Conservation (phyloP, 1,140 invertebrate species). For the Panulirus ornatus region DNA sequence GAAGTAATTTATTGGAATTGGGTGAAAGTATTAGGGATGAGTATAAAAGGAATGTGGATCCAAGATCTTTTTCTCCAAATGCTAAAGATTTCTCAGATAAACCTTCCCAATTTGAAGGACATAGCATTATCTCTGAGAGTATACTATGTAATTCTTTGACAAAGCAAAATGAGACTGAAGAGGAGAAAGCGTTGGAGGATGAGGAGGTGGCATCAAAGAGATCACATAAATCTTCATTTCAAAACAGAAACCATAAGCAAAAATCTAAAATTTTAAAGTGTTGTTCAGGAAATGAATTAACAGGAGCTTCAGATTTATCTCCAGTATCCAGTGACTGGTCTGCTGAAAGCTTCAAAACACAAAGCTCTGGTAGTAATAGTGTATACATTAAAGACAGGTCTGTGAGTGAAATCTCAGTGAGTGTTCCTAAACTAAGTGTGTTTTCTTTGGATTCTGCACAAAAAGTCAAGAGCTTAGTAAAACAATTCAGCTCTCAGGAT, state of each 20-base stretch:
- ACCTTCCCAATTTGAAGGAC: background rate
- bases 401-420: constrained; percentile 28
- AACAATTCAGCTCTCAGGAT: background rate
- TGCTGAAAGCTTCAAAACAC: background rate
- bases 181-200: background rate
- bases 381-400: constrained; percentile 35
- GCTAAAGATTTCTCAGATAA: too few species aligned
- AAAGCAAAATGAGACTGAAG: background rate
- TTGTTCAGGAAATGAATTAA: background rate
- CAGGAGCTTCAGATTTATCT: background rate
- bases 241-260: background rate
- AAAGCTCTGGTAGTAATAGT: background rate
- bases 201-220: background rate
- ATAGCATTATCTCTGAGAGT: background rate
- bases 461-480: constrained; percentile 18
- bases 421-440: constrained; percentile 22
- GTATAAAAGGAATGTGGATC: background rate
- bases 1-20: background rate
- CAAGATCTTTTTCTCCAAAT: background rate
- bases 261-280: background rate
- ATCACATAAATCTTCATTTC: background rate
- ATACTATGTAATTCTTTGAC: background rate
- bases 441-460: constrained; percentile 17
- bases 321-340: constrained; percentile 17
- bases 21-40: background rate